Conservation (phyloP, 2,888 invertebrate species). For the Petrolisthes manimaculis region DNA sequence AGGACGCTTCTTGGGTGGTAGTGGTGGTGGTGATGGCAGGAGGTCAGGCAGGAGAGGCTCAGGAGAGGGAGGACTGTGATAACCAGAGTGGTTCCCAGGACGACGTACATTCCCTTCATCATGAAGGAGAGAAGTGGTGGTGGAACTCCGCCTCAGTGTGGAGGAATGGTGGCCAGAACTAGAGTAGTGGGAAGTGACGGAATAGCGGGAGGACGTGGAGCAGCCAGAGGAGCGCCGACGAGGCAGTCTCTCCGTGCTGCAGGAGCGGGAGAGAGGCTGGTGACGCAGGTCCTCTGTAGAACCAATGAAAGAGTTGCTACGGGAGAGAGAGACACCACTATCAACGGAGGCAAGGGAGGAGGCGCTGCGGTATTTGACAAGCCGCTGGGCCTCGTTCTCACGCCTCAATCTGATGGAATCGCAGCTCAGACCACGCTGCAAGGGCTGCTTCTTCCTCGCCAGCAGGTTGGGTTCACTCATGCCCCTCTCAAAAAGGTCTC, state of each 20-base stretch:
- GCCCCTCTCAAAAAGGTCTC: constrained; percentile 57
- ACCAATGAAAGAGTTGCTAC: constrained; percentile 21
- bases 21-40: constrained; percentile 56
- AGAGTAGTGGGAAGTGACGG: constrained; percentile 24
- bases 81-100: constrained; percentile 7
- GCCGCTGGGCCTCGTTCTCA: constrained; percentile 52
- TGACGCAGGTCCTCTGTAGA: constrained; percentile 48
- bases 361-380: constrained; percentile 57
- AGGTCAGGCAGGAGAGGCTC: constrained; percentile 45
- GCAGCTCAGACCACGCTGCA: constrained; percentile 43
- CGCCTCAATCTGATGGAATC: constrained; percentile 46
- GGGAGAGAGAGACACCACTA: constrained; percentile 53
- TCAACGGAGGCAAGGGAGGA: constrained; percentile 56
- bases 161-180: not conserved
- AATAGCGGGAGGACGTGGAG: constrained; percentile 30
- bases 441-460: not conserved
- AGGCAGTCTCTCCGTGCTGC: constrained; percentile 43
- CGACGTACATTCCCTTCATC: constrained; percentile 22
- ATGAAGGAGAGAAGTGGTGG: not conserved
- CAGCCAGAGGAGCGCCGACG: constrained; percentile 46
- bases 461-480: constrained; percentile 46
- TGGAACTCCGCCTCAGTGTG: constrained; percentile 17
- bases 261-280: constrained; percentile 36
- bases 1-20: constrained; percentile 58
- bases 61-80: constrained; percentile 11